phyloP scores from a whole-genome alignment of 2,113 vertebrate genomes.

The Chauna torquata region DNA sequence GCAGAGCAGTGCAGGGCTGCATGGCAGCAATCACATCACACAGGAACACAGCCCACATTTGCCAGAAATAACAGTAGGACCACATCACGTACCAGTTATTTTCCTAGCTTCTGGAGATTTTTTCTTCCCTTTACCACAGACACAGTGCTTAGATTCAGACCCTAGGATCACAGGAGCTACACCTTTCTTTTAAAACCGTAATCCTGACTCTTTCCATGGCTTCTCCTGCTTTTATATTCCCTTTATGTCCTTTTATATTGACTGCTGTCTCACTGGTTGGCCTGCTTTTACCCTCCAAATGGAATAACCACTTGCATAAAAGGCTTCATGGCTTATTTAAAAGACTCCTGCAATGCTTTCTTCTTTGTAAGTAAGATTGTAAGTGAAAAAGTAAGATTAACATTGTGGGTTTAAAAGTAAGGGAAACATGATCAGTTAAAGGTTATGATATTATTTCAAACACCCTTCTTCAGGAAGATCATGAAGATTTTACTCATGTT shows the following conservation, averaged over 20 bases:
- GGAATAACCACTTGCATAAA: not conserved
- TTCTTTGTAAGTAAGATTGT: not conserved
- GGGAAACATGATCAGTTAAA: not conserved
- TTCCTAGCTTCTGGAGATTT: not conserved
- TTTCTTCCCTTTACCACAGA: not conserved
- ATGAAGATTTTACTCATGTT: not conserved
- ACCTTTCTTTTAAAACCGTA: not conserved
- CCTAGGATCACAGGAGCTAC: not conserved
- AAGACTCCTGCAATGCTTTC: not conserved
- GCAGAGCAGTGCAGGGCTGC: not conserved
- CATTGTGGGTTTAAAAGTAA: not conserved
- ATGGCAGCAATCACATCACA: not conserved
- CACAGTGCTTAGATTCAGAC: not conserved
- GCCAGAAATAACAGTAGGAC: not conserved
- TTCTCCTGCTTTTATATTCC: not conserved
- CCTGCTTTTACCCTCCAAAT: not conserved
- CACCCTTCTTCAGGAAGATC: not conserved
- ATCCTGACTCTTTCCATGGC: not conserved
- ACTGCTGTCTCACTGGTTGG: not conserved
- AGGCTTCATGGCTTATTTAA: not conserved
- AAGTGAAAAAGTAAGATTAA: not conserved
- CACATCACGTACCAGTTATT: not conserved
- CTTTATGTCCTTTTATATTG: no score
- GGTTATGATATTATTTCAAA: slow-evolving; percentile 1
- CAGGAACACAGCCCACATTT: not conserved